Conservation (phyloP, 2,797 vertebrate species). For the Agapornis canus region DNA sequence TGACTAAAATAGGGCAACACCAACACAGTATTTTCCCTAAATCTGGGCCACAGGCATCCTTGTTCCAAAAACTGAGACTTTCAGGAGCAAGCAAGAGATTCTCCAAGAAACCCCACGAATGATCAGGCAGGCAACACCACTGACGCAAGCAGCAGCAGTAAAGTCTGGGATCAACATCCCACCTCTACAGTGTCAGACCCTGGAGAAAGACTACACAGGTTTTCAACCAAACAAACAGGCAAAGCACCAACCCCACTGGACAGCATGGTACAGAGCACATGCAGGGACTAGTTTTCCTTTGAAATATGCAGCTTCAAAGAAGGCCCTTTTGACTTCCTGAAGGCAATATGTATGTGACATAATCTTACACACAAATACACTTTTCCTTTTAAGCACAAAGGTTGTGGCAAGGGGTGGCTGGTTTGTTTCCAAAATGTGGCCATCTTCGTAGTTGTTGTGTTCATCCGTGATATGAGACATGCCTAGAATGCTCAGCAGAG, state of each 20-base stretch:
- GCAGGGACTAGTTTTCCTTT: neutral
- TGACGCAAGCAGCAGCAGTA: neutral
- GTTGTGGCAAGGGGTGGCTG: neutral
- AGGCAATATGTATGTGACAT: neutral
- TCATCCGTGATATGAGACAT: neutral
- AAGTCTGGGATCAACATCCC: accelerated
- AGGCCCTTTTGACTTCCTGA: neutral
- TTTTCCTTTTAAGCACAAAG: neutral
- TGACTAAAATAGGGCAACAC: neutral
- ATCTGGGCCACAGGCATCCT: neutral
- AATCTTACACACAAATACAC: neutral
- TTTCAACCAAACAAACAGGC: neutral
- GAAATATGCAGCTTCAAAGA: neutral
- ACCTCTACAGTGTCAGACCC: neutral
- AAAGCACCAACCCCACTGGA: neutral
- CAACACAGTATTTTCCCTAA: neutral
- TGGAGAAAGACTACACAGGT: neutral
- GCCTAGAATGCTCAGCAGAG: neutral
- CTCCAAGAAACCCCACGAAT: accelerated
- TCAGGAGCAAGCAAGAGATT: neutral
- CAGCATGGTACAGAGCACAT: neutral
- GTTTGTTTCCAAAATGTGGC: neutral
- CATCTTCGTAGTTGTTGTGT: neutral
- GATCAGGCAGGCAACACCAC: neutral
- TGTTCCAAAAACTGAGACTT: neutral